A percentile compares a stretch with the other conserved stretches of the same genome.
phyloP scores from a whole-genome alignment of 2,113 vertebrate species.

The Scolopax mira region DNA sequence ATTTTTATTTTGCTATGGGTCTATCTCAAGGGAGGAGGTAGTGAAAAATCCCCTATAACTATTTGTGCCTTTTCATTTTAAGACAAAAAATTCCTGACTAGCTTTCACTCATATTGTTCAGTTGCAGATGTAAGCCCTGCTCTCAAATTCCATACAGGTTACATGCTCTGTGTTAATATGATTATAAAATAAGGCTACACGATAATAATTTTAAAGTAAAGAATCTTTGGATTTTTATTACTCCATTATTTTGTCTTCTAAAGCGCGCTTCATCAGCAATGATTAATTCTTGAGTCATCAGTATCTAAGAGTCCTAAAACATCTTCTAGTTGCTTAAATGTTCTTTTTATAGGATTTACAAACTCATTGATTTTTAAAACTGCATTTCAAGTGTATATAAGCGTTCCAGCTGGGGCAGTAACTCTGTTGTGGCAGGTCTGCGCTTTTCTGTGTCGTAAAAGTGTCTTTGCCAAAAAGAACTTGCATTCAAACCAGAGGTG shows the following conservation, averaged over 20 bases:
- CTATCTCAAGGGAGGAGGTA: background rate
- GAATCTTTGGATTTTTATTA: background rate
- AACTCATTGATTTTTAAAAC: slow-evolving; percentile 11
- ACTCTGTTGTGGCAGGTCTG: background rate
- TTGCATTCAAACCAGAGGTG: background rate
- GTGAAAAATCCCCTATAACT: background rate
- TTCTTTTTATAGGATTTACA: slow-evolving; percentile 9
- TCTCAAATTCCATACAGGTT: background rate
- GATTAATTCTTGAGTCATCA: slow-evolving; percentile 26
- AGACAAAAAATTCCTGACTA: background rate
- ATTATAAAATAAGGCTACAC: background rate
- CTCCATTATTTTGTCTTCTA: slow-evolving; percentile 5
- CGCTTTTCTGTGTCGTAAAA: background rate
- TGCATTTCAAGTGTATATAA: background rate
- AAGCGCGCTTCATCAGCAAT: slow-evolving; percentile 1
- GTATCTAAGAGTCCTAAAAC: background rate
- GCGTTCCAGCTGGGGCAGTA: background rate
- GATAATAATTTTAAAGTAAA: background rate
- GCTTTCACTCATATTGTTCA: background rate
- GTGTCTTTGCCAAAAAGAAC: background rate
- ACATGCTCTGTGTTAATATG: background rate
- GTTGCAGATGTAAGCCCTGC: background rate
- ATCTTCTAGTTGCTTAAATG: background rate
- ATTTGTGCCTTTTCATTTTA: background rate
- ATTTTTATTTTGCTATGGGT: background rate